Percentiles rank a stretch among this genome's conserved stretches.
phyloP scores from a whole-genome alignment of 2,797 vertebrate species.

The Sternotherus odoratus region DNA sequence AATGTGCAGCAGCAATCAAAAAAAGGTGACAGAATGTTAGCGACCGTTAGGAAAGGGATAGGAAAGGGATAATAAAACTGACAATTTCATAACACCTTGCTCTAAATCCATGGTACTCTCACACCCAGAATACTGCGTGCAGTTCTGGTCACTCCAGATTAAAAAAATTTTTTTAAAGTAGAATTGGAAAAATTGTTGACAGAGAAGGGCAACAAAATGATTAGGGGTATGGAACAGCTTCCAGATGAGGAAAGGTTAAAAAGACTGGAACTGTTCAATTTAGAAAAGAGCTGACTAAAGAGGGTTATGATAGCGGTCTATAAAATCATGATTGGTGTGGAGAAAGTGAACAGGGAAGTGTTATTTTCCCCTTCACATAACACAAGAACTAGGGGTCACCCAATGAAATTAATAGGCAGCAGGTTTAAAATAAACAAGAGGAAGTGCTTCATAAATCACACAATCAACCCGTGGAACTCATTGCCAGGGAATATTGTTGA shows the following conservation, averaged over 20 bases:
- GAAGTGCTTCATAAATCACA: neutral
- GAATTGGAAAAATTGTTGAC: neutral
- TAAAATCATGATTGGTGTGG: neutral
- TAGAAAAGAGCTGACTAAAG: neutral
- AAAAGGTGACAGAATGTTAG: neutral
- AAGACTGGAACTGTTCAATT: neutral
- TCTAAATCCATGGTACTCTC: neutral
- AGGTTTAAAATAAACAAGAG: neutral
- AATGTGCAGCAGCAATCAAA: neutral
- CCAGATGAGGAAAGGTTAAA: neutral
- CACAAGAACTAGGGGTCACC: neutral
- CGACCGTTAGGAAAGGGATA: neutral
- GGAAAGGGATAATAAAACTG: neutral
- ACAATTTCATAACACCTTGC: neutral
- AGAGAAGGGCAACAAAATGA: neutral
- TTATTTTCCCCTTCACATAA: neutral
- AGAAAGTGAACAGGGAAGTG: neutral
- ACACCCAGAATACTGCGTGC: neutral
- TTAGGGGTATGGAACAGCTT: neutral
- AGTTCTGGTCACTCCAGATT: neutral
- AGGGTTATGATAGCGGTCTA: neutral
- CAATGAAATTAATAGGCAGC: neutral
- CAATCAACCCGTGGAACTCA: neutral
- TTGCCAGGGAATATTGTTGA: neutral
- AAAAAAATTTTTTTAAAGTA: neutral